phyloP scores from a whole-genome alignment of 2,113 vertebrate species.

The Zosterops japonicus region DNA sequence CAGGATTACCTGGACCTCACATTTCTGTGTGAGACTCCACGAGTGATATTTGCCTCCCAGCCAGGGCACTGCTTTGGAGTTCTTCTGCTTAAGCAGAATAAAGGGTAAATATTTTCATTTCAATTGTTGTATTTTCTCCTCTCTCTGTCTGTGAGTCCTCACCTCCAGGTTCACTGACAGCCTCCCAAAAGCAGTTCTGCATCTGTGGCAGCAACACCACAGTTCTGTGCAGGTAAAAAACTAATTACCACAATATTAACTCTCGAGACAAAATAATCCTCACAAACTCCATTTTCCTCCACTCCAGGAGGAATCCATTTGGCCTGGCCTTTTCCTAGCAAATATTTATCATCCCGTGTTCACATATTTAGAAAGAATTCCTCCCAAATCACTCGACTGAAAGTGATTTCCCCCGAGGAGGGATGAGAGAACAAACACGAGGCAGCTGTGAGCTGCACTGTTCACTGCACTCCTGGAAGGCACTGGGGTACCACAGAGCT shows the following conservation, averaged over 20 bases:
- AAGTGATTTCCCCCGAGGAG: neutral
- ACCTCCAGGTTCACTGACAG: neutral
- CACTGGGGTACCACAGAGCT: neutral
- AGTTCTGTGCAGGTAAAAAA: rapidly evolving
- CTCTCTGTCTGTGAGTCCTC: neutral
- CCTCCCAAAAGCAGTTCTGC: rapidly evolving
- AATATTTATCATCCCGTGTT: neutral
- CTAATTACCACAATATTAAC: neutral
- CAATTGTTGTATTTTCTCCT: neutral
- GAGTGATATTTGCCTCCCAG: neutral
- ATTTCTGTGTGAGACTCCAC: neutral
- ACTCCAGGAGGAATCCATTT: neutral
- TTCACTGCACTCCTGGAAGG: conserved; percentile 3
- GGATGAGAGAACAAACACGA: neutral
- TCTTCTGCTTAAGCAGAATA: neutral
- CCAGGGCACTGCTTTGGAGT: neutral
- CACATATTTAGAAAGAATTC: neutral
- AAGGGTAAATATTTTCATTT: neutral
- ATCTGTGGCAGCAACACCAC: neutral
- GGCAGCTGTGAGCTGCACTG: neutral
- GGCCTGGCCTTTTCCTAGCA: neutral
- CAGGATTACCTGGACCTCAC: neutral
- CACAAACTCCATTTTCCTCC: neutral
- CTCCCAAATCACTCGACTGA: neutral
- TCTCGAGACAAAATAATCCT: neutral